Percentiles rank a stretch among this genome's conserved stretches.
These are phyloP conservation scores for Zaprionus ornatus DNA, from an alignment of 1,140 invertebrate species.

Conservation along the genomic window DNA sequence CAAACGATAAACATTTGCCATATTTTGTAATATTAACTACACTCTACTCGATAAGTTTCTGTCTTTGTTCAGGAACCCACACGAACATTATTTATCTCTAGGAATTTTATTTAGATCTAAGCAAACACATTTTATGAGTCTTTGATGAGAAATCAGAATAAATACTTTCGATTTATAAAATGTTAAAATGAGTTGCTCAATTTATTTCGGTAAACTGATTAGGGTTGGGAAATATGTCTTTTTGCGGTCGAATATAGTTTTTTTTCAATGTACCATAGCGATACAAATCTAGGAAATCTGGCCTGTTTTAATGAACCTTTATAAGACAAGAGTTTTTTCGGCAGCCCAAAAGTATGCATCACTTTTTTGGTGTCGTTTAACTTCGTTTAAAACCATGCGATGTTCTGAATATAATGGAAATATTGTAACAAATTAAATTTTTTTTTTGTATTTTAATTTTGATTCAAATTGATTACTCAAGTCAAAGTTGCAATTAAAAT, in stretches of 20 bases:
- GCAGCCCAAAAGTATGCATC: constrained; percentile 21
- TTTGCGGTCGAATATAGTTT: too few relatives aligned
- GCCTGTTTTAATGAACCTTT: background rate
- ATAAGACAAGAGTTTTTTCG: background rate
- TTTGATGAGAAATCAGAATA: constrained; percentile 72
- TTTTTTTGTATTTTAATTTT: too few relatives aligned
- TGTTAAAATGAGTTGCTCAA: background rate
- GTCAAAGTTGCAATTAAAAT: too few relatives aligned
- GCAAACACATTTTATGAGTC: constrained; percentile 49
- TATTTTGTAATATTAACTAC: constrained; percentile 64
- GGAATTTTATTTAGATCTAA: constrained; percentile 55
- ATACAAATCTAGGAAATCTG: background rate
- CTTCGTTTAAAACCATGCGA: too few relatives aligned
- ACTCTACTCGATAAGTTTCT: constrained; percentile 45
- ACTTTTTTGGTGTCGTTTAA: background rate
- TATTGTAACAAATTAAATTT: too few relatives aligned
- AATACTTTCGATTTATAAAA: constrained; percentile 57
- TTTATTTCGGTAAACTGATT: background rate
- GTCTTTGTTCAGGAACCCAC: constrained; percentile 28
- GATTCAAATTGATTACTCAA: too few relatives aligned
- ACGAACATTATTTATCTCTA: constrained; percentile 64
- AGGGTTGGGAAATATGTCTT: background rate
- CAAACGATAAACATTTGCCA: constrained; percentile 57
- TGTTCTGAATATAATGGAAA: too few relatives aligned
- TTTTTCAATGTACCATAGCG: too few relatives aligned